Percentiles rank a stretch among this genome's conserved stretches.
Conservation (phyloP, 2,113 vertebrate species). For the Orientallactaga bullata region DNA sequence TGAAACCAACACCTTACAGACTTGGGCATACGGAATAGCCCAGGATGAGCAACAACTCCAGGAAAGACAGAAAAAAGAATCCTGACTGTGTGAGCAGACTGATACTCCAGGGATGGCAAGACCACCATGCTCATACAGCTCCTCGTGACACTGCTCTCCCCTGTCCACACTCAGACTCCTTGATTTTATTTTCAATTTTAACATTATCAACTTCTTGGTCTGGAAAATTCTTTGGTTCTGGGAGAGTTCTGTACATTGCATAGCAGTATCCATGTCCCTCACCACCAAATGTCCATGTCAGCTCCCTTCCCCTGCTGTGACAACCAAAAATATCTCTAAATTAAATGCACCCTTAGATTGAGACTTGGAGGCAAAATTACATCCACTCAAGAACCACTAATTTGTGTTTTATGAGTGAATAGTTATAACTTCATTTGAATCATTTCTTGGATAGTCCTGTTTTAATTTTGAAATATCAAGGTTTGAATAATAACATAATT, state of each 20-base stretch:
- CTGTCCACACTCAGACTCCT: accelerated
- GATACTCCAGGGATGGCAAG: not conserved
- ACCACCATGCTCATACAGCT: not conserved
- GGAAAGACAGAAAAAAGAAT: not conserved
- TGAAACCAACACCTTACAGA: not conserved
- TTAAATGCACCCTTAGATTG: not conserved
- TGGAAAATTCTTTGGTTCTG: not conserved
- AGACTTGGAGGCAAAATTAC: not conserved
- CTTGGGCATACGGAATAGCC: not conserved
- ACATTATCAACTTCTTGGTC: not conserved
- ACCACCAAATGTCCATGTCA: not conserved
- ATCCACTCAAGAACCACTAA: not conserved
- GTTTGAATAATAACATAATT: not conserved
- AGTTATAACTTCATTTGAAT: not conserved
- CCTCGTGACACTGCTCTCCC: not conserved
- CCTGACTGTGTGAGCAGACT: not conserved
- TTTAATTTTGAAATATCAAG: not conserved
- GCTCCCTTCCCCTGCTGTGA: not conserved
- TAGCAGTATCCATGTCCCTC: not conserved
- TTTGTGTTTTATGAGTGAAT: not conserved
- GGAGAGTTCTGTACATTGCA: not conserved
- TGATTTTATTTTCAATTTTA: not conserved
- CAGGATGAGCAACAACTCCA: not conserved
- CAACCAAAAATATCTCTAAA: not conserved
- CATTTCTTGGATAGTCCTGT: not conserved